Percentiles rank a stretch among this genome's conserved stretches.
These are phyloP conservation scores for Ptychobarbus kaznakovi DNA, from an alignment of 2,797 vertebrate species.

Conservation along the genomic window DNA sequence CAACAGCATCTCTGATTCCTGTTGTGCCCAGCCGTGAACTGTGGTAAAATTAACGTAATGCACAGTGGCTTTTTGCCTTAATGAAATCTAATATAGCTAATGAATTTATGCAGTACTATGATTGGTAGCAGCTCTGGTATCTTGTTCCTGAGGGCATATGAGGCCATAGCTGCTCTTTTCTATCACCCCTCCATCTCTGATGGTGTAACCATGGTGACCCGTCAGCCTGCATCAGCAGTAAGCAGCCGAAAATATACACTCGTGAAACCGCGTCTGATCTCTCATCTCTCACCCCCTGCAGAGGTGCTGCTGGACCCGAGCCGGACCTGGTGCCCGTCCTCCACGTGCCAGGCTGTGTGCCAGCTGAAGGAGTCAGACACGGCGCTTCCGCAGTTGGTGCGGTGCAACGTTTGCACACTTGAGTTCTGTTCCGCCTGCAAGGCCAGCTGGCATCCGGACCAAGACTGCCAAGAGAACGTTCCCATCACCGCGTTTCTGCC, in stretches of 20 bases:
- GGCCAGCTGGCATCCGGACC: slow-evolving; percentile 93
- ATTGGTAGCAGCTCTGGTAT: background rate
- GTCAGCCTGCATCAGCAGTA: slow-evolving; percentile 6
- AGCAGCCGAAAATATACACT: slow-evolving; percentile 34
- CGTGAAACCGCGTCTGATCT: background rate
- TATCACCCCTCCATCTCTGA: slow-evolving; percentile 8
- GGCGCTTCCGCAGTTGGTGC: slow-evolving; percentile 89
- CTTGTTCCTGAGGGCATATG: slow-evolving; percentile 10
- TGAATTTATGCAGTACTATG: slow-evolving; percentile 29
- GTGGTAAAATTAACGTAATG: background rate
- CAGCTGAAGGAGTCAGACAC: slow-evolving; percentile 90
- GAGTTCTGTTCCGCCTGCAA: slow-evolving; percentile 97
- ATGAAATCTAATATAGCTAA: slow-evolving; percentile 9
- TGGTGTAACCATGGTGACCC: slow-evolving; percentile 47
- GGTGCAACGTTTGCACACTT: slow-evolving; percentile 88
- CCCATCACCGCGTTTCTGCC: slow-evolving; percentile 90
- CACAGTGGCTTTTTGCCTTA: slow-evolving; percentile 1
- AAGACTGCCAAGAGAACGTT: slow-evolving; percentile 90
- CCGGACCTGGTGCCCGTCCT: slow-evolving; percentile 97
- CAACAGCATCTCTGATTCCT: background rate
- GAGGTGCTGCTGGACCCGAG: slow-evolving; percentile 97
- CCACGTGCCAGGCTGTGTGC: slow-evolving; percentile 95
- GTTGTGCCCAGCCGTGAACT: background rate
- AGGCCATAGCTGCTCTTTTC: slow-evolving; percentile 3
- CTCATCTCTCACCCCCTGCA: slow-evolving; percentile 59